Base-by-base conservation (phyloP, 30 jellyfish, hydroid and myxozoan species). In the Cassiopea andromeda region DNA sequence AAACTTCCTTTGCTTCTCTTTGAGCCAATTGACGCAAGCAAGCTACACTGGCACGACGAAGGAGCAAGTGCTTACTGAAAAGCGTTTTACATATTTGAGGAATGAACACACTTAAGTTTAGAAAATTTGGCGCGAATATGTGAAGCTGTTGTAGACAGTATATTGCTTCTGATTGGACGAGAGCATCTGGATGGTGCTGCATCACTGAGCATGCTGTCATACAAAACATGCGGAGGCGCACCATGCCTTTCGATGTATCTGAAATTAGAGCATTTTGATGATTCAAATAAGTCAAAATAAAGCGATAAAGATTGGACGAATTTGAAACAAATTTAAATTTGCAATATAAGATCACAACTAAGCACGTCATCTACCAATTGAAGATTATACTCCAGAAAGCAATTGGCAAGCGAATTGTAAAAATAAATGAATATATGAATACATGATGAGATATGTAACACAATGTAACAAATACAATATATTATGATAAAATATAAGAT, bases 181-280 rank as follows among this genome's bases (percentile, higher is more conserved):
- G 84, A n/a, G 99, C 92, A 78, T 96, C 99, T 1, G 99, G 98
- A 73, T 96, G 97, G 69, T 81, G 88, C 87, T 96, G 99, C 99
- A 96, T 96, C 78, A 96, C 94, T 46, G 99, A 92, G 61, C 99
- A 96, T 18, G 99, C 98, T 12, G 97, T 80, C 95, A 91, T 92
- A 72, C 99, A 96, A 47, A 92, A 96, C 97, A 92, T 58, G 1
- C 97, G 98, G 1, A 90, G 81, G n/a, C 97, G 83, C 54, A 76
- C 89, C 98, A 91, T 91, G 78, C 78, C 83, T 67, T 95, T 95
- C 48, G 99, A 89, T 48, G 97, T 74, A 77, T 95, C 99, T 95
- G 83, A 70, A 70, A 70, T 14, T 70, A n/a, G 38, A 44, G 60
- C 47, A 54, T 12, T 69, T 44, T 7, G 9, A 68, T 27, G 38